Base-by-base conservation (phyloP, 2,113 vertebrate species). In the Neolamprologus kungweensis region DNA sequence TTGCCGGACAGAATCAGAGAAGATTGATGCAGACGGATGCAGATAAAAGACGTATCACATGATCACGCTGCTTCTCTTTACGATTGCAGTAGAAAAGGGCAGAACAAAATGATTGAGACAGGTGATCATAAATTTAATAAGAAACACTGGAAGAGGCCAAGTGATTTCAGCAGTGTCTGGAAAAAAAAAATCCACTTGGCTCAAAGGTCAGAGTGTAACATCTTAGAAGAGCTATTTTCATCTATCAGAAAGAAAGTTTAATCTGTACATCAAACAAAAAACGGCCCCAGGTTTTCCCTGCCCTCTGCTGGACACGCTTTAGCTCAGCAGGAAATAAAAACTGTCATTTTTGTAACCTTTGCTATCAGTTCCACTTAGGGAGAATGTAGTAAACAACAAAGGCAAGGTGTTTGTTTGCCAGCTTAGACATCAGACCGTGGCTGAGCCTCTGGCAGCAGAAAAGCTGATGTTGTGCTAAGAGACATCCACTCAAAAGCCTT, bases 171-270 rank as follows among this genome's bases (percentile, higher is more conserved):
- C 73, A 23, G 16, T 1, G 55, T 16, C 60, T 13, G 57, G 65
- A 85, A 85, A 85, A 85, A 85, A 85, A 82, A 89, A 91, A 83
- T 53, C 65, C 4, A 12, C 79, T 82, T 84, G 54, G 14, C 45
- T 50, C 42, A 92, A 87, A 89, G 80, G 90, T 89, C 88, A 88
- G 82, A 60, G 80, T 58, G 75, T 31, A 79, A 88, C 28, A 87
- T 89, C 80, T 78, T 85, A 91, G 68, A 85, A 42, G 50, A 94
- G 84, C 17, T 81, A 78, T 82, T 81, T 90, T 90, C 84, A 88
- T 81, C 63, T 68, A 81, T 26, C 57, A 75, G 33, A 84, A 50
- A 75, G 19, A 23, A 17, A 88, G 91, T 89, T 55, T 80, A 89
- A 84, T 89, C 83, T 86, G 31, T 9, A 33, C 28, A 16, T 14